Evolutionary conservation across 2,888 invertebrate species (phyloP).

Genomic region (Hirtodrosophila cameraria): DNA sequence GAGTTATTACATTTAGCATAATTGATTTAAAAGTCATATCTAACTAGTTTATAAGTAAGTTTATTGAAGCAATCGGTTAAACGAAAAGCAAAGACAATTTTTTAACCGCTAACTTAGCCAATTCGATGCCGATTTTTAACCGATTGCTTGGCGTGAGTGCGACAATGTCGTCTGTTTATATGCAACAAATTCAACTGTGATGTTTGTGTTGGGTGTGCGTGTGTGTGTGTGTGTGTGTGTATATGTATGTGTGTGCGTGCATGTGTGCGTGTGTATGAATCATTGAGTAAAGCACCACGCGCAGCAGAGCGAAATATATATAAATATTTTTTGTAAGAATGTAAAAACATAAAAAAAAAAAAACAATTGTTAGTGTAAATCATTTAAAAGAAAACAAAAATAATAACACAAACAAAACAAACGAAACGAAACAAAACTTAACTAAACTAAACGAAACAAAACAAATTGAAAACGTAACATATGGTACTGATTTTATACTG

Average conservation of each 20-base stretch:
- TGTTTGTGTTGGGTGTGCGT: conserved; percentile 21
- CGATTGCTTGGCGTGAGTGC: not conserved
- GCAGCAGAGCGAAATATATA: conserved; percentile 53
- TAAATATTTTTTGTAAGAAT: conserved; percentile 57
- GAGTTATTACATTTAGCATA: conserved; percentile 12
- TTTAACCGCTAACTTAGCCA: conserved; percentile 2
- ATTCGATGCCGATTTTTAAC: too few relatives aligned
- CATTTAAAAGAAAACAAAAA: conserved; percentile 21
- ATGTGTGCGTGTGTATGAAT: conserved; percentile 8
- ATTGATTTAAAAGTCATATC: conserved; percentile 2
- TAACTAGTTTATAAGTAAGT: conserved; percentile 17
- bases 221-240: conserved; percentile 23
- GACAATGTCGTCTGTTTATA: conserved; percentile 37
- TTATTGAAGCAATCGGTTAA: conserved; percentile 6
- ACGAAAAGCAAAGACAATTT: not conserved
- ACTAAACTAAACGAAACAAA: conserved; percentile 36
- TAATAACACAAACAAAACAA: conserved; percentile 4
- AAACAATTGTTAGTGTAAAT: conserved; percentile 37
- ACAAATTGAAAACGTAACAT: conserved; percentile 62
- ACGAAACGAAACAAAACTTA: conserved; percentile 28
- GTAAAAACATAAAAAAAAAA: too few relatives aligned
- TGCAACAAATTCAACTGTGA: conserved; percentile 8
- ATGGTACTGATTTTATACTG: conserved; percentile 80
- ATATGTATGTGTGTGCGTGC: conserved; percentile 19
- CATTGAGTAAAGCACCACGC: conserved; percentile 68